Base-by-base conservation (phyloP, 2,888 invertebrate genomes). In the Limenitis arthemis region DNA sequence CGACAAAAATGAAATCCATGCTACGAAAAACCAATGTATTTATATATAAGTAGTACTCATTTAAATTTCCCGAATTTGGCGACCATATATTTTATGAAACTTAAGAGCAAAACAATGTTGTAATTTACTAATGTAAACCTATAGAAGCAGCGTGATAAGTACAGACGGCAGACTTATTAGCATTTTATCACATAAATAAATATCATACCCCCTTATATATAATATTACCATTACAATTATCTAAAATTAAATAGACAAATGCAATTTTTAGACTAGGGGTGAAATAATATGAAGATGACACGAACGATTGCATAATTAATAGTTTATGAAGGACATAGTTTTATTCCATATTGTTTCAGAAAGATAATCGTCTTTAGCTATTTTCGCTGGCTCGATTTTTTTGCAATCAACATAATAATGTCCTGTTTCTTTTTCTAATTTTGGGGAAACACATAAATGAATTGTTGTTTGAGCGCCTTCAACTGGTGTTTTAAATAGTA, bases 391-490 rank as follows among this genome's bases (percentile, higher is more conserved):
- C 0, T 73, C 68, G 12, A 74, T 70, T 67, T 90, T 89, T 75
- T 88, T 88, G 68, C 94, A 95, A 62, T 95, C 94, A 67, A 89
- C 82, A 62, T 90, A 95, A 69, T 95, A 95, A 70, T 91, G 90
- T 20, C 95, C 95, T n/a, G 86, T 86, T 0, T 91, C 85, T 40
- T 87, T 87, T 39, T 88, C 88, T 1, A 94, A 76, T 61, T 94
- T 92, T 39, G 93, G 91, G 0, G 93, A 88, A 1, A 93, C 91
- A 8, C 94, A 91, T 48, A 93, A 68, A 65, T 93, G 89, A 47
- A 95, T 88, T 1, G 88, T 87, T 0, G 95, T 95, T 67, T 95
- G 94, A 0, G 94, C 93, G 0, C 95, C 95, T 73, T 94, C 92
- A 59, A 88, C 86, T 0, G 91, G 78, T 2, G 88, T 90, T 79